Percentiles rank a stretch among this genome's conserved stretches.
phyloP scores from a whole-genome alignment of 2,797 vertebrate species.

The Artibeus lituratus region DNA sequence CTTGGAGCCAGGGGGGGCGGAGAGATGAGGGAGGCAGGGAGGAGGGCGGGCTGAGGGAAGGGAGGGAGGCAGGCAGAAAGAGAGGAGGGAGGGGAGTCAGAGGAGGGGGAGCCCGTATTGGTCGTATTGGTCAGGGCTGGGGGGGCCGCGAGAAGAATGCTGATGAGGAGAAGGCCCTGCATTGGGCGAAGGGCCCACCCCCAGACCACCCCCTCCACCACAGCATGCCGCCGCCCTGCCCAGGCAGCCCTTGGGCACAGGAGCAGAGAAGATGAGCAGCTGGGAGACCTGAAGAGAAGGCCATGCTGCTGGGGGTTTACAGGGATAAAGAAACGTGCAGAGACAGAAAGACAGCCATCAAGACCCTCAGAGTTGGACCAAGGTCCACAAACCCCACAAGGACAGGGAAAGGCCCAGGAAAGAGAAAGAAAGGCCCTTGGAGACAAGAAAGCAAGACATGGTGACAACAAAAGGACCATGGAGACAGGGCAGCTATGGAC shows the following conservation, averaged over 20 bases:
- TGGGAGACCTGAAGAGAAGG: conserved; percentile 1
- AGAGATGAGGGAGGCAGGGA: background rate
- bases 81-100: conserved; percentile 30
- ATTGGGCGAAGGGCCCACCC: conserved; percentile 55
- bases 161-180: conserved; percentile 71
- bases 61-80: conserved; percentile 37
- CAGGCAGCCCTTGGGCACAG: conserved; percentile 39
- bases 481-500: background rate
- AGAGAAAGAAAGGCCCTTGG: background rate
- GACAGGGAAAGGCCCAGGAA: background rate
- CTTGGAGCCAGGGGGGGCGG: conserved; percentile 50
- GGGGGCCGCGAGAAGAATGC: conserved; percentile 66
- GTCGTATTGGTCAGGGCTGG: conserved; percentile 23
- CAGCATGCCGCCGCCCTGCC: conserved; percentile 64
- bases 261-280: background rate
- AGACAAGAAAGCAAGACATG: background rate
- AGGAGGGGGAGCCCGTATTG: conserved; percentile 64
- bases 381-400: conserved; percentile 9
- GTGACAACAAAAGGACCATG: background rate
- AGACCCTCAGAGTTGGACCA: background rate
- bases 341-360: background rate
- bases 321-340: conserved; percentile 28
- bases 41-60: background rate
- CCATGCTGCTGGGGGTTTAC: background rate
- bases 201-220: conserved; percentile 51